phyloP scores from a whole-genome alignment of 2,797 vertebrate species.

The Crocodylus rhombifer region DNA sequence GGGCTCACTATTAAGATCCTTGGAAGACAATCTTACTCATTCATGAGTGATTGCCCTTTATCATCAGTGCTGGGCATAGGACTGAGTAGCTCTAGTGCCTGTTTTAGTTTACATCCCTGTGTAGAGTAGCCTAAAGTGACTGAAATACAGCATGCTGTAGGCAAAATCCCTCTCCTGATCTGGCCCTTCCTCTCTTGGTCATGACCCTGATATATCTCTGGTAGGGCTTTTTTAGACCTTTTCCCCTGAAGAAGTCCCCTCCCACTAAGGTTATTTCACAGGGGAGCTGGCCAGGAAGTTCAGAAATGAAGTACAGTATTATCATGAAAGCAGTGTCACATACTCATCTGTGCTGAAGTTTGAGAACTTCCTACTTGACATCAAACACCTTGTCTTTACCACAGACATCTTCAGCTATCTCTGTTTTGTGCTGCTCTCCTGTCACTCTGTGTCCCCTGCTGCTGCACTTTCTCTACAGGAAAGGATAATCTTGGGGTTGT shows the following conservation, averaged over 20 bases:
- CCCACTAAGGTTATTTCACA: neutral
- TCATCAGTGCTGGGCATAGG: neutral
- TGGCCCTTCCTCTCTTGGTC: neutral
- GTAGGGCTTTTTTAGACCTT: neutral
- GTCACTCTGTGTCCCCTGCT: neutral
- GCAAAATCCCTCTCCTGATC: neutral
- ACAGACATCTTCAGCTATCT: neutral
- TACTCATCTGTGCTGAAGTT: neutral
- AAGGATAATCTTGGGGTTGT: neutral
- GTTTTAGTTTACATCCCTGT: neutral
- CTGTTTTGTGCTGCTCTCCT: neutral
- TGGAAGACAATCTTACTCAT: too few relatives aligned
- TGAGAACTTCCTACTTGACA: neutral
- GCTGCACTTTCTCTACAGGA: neutral
- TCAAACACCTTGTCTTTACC: neutral
- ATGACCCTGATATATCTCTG: neutral
- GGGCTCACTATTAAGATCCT: too few relatives aligned
- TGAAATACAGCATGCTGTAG: neutral
- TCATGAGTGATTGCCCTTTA: too few relatives aligned
- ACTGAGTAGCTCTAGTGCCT: neutral
- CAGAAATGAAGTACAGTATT: neutral
- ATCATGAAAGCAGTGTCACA: neutral
- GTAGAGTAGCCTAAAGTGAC: neutral
- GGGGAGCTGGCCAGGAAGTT: neutral
- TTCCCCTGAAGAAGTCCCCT: neutral